phyloP scores from a whole-genome alignment of 2,888 invertebrate genomes.

The Ryuthela nishihirai region DNA sequence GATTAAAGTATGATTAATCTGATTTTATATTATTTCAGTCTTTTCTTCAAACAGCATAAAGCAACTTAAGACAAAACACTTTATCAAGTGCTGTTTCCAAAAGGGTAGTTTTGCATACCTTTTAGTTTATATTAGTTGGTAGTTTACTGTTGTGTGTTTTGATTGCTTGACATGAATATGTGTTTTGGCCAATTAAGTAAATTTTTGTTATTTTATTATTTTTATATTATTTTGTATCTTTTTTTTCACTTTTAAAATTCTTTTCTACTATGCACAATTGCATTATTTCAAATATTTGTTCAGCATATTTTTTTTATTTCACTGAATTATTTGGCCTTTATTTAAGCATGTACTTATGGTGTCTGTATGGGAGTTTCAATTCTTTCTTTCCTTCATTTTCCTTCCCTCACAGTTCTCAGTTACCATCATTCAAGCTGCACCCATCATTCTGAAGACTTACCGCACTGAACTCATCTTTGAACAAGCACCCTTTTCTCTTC shows the following conservation, averaged over 20 bases:
- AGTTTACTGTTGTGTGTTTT: too few species aligned
- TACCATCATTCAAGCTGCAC: conserved; percentile 36
- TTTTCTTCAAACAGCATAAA: too few species aligned
- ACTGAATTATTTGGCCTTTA: conserved; percentile 2
- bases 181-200: too few species aligned
- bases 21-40: too few species aligned
- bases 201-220: conserved; percentile 50
- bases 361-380: conserved; percentile 33
- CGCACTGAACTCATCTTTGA: conserved; percentile 36
- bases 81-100: too few species aligned
- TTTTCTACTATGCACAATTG: conserved; percentile 13
- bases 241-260: conserved; percentile 43
- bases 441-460: conserved; percentile 37
- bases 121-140: too few species aligned
- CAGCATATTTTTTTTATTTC: neutral
- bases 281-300: conserved; percentile 2
- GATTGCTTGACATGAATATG: too few species aligned
- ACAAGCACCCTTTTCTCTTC: conserved; percentile 22
- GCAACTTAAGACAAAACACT: too few species aligned
- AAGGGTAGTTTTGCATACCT: too few species aligned
- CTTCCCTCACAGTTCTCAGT: conserved; percentile 36
- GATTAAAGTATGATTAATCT: too few species aligned
- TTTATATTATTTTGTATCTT: conserved; percentile 62
- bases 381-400: conserved; percentile 33
- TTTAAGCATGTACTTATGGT: conserved; percentile 36